phyloP scores from a whole-genome alignment of 2,113 vertebrate genomes.

The Sinocyclocheilus grahami region DNA sequence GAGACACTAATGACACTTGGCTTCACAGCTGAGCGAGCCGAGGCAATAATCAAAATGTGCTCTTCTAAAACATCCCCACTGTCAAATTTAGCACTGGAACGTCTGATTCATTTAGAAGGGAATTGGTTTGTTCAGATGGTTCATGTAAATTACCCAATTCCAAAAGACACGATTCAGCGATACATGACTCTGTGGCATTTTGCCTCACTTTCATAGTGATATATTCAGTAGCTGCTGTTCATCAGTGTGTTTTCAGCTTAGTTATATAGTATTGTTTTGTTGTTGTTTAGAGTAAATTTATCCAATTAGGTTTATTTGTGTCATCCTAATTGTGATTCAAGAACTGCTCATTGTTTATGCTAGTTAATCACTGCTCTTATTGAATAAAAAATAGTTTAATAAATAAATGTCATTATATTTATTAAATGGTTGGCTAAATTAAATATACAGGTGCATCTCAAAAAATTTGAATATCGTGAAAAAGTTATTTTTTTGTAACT shows the following conservation, averaged over 20 bases:
- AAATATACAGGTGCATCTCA: no score
- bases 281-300: no score
- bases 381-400: no score
- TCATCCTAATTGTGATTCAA: no score
- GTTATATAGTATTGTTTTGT: not conserved
- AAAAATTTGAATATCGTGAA: no score
- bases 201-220: not conserved
- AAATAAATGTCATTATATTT: no score
- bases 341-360: no score
- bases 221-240: not conserved
- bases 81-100: not conserved
- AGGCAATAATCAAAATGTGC: not conserved
- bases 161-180: not conserved
- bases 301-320: not conserved
- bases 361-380: no score
- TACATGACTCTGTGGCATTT: not conserved
- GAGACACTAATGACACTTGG: not conserved
- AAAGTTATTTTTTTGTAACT: no score
- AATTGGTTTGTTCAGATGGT: not conserved
- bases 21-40: not conserved
- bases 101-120: not conserved
- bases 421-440: no score
- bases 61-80: not conserved
- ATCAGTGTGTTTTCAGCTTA: not conserved
- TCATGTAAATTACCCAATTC: not conserved